These are phyloP conservation scores for Drosophila ezoana DNA, from an alignment of 2,888 invertebrate species.

Conservation along the genomic window DNA sequence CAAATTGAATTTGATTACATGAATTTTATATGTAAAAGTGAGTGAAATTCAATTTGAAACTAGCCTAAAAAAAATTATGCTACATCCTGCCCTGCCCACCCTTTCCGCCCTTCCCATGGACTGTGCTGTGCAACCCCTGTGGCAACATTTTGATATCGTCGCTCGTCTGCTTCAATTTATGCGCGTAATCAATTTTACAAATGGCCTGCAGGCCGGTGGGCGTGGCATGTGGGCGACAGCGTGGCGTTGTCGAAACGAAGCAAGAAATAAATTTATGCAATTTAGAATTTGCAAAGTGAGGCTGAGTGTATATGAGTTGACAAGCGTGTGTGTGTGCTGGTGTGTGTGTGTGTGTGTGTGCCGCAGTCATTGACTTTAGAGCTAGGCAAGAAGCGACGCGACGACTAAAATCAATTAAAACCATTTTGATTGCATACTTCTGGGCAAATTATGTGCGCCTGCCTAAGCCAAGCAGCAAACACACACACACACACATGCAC, in stretches of 20 bases:
- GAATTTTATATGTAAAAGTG: slow-evolving; percentile 38
- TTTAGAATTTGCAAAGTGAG: slow-evolving; percentile 70
- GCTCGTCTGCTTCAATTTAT: slow-evolving; percentile 80
- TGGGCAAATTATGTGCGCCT: slow-evolving; percentile 50
- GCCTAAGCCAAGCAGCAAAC: slow-evolving; percentile 33
- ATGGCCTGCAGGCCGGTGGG: slow-evolving; percentile 72
- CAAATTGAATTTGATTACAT: slow-evolving; percentile 72
- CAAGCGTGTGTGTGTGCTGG: slow-evolving; percentile 20
- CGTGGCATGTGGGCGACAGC: slow-evolving; percentile 44
- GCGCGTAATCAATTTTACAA: slow-evolving; percentile 82
- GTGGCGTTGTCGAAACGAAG: slow-evolving; percentile 30
- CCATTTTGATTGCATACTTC: slow-evolving; percentile 75
- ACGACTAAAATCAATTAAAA: slow-evolving; percentile 76
- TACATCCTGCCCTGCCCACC: neutral
- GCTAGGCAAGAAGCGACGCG: slow-evolving; percentile 50
- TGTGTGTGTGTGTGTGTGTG: slow-evolving; percentile 15
- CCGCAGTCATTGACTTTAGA: slow-evolving; percentile 71
- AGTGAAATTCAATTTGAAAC: slow-evolving; percentile 58
- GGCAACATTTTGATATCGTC: slow-evolving; percentile 61
- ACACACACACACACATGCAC: slow-evolving; percentile 12
- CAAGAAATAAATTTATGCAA: slow-evolving; percentile 78
- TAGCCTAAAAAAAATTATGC: slow-evolving; percentile 38
- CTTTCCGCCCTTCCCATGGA: neutral
- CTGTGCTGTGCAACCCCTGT: slow-evolving; percentile 36
- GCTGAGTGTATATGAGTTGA: slow-evolving; percentile 31